Percentiles rank a stretch among this genome's conserved stretches.
phyloP scores from a whole-genome alignment of 2,113 vertebrate genomes.

The Okapia johnstoni region DNA sequence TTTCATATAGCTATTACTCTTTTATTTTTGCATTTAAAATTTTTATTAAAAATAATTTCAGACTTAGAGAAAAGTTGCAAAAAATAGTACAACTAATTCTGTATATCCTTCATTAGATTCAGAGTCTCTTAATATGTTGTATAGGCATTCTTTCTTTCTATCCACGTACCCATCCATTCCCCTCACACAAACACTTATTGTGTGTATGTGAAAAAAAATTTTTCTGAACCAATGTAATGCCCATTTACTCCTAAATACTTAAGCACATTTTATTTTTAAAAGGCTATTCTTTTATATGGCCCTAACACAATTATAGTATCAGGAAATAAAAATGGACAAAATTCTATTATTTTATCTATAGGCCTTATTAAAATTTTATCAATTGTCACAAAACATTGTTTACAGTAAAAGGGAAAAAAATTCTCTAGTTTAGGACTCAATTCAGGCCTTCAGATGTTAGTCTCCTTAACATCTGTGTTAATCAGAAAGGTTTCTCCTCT shows the following conservation, averaged over 20 bases:
- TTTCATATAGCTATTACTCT: background rate
- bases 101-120: background rate
- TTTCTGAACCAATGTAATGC: background rate
- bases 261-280: background rate
- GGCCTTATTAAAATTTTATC: background rate
- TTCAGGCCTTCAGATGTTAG: background rate
- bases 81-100: background rate
- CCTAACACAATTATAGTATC: background rate
- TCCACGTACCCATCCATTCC: background rate
- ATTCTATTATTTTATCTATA: background rate
- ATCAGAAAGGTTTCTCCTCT: background rate
- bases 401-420: background rate
- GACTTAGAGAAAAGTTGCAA: background rate
- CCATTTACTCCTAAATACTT: background rate
- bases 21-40: background rate
- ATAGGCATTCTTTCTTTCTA: background rate
- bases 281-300: background rate
- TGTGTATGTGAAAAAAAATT: background rate
- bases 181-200: background rate
- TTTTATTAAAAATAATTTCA: constrained; percentile 13
- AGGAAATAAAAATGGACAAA: background rate
- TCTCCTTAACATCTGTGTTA: background rate
- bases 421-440: background rate
- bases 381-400: background rate
- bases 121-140: background rate